Evolutionary conservation across 1,140 invertebrate species (phyloP), one percentile per base, ranked within the genome.

Genomic region (Halesus radiatus): DNA sequence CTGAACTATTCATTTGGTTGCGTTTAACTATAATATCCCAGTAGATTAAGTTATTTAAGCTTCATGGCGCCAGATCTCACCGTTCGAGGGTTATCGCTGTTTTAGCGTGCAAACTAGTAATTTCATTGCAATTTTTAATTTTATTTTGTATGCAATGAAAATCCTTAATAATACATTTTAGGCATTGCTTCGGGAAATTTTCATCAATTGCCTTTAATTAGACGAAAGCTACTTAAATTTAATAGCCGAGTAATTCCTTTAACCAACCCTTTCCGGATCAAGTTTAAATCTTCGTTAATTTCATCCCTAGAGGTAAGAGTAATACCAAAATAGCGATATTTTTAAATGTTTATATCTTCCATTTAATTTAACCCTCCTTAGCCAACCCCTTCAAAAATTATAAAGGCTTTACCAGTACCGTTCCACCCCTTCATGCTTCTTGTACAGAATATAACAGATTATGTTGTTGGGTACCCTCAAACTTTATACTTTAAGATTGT

Each of bases 271-370:
- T 56, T 60, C 7, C 18, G 10, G 1, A 23, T 60, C 56, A 23
- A 22, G 4, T 23, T 60, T 15, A 23, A 60, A 22, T 22, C 8
- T 60, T 13, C 23, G 7, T 60, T 60, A 60, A 60, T 60, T 60
- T 20, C 23, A 3, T 23, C 56, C 56, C 56, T 60, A 13, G 20
- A 60, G 56, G 23, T 60, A 7, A 20, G 20, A 60, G 18, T 20
- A 20, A 60, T 20, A 60, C 54, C 3, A 58, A n/a, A 58, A 58
- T 58, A 6, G 20, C 56, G 20, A 60, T 60, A 60, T 60, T 60
- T 60, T 60, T 60, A 7, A 60, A 60, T 60, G 23, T 60, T 60
- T 60, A 8, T 60, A 23, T 60, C 23, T 20, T 60, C 56, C 56
- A 60, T 60, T 60, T 60, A 60, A 60, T 60, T 23, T 60, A 60